These are phyloP conservation scores for Lepidocolaptes lacrymiger DNA, from an alignment of 2,797 vertebrate genomes.

Conservation along the genomic window DNA sequence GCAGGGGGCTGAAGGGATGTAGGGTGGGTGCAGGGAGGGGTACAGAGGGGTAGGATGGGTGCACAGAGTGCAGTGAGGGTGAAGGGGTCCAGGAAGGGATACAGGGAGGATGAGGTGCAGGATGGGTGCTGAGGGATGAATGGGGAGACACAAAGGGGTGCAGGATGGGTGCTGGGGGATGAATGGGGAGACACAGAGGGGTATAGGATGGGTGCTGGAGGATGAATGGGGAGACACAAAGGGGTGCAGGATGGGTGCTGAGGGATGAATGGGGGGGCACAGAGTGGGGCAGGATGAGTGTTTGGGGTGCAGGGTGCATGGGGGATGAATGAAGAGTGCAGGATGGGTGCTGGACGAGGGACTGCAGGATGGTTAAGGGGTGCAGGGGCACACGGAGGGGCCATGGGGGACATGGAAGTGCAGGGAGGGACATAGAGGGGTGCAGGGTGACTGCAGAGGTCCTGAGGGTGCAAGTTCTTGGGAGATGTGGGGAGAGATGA, in stretches of 20 bases:
- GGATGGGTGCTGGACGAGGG: too few species aligned
- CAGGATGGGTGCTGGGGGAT: neutral
- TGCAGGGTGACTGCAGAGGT: neutral
- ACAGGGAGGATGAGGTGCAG: neutral
- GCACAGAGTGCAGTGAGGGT: neutral
- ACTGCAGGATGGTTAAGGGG: neutral
- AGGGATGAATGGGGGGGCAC: neutral
- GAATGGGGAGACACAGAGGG: too few species aligned
- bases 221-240: too few species aligned
- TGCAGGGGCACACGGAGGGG: neutral
- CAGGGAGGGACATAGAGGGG: neutral
- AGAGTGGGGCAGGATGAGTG: neutral
- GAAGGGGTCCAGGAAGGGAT: neutral
- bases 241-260: neutral
- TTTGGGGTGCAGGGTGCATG: neutral
- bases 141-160: too few species aligned
- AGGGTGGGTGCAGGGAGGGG: neutral
- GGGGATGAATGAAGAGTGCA: too few species aligned
- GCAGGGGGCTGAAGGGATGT: neutral
- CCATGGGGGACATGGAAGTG: neutral
- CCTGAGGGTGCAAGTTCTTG: neutral
- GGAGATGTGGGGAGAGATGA: neutral
- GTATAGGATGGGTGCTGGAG: neutral
- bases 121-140: too few species aligned
- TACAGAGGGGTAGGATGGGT: neutral